phyloP scores from a whole-genome alignment of 2,888 invertebrate genomes.

The Amphipoea lucens region DNA sequence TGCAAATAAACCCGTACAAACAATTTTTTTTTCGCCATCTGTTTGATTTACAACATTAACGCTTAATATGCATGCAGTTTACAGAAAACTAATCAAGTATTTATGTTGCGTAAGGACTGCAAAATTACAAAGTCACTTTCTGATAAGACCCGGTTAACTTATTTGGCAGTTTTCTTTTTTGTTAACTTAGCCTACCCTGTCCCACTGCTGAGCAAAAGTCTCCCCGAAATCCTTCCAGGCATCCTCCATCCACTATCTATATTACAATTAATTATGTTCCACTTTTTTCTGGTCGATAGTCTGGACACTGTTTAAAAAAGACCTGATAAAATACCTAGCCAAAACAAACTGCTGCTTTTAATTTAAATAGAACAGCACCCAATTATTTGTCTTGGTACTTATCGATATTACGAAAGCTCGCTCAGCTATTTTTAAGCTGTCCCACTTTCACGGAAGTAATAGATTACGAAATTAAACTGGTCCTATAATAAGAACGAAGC shows the following conservation, averaged over 20 bases:
- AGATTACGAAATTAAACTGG: constrained; percentile 37
- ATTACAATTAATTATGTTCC: not conserved
- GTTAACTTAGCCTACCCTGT: not conserved
- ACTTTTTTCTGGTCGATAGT: not conserved
- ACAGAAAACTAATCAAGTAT: constrained; percentile 9
- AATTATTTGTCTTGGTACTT: not conserved
- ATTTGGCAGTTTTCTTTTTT: not conserved
- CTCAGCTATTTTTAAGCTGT: constrained; percentile 40
- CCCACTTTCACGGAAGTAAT: constrained; percentile 25
- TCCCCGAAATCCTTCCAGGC: not conserved
- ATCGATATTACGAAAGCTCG: constrained; percentile 12
- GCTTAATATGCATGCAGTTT: constrained; percentile 4
- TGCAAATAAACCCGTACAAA: not conserved
- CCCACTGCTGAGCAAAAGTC: not conserved
- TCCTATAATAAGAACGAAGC: constrained; percentile 35
- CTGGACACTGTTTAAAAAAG: too few species aligned
- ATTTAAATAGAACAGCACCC: not conserved
- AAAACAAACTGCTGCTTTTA: too few species aligned
- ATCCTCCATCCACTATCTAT: not conserved
- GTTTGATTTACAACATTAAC: not conserved
- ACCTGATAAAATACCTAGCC: not conserved
- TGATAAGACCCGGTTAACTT: too few species aligned
- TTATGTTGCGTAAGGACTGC: not conserved
- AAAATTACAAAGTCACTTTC: not conserved
- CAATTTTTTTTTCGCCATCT: not conserved